Evolutionary conservation across 2,888 invertebrate genomes (phyloP), one percentile per base, ranked within the genome.

Genomic region (Drosophila picticornis): DNA sequence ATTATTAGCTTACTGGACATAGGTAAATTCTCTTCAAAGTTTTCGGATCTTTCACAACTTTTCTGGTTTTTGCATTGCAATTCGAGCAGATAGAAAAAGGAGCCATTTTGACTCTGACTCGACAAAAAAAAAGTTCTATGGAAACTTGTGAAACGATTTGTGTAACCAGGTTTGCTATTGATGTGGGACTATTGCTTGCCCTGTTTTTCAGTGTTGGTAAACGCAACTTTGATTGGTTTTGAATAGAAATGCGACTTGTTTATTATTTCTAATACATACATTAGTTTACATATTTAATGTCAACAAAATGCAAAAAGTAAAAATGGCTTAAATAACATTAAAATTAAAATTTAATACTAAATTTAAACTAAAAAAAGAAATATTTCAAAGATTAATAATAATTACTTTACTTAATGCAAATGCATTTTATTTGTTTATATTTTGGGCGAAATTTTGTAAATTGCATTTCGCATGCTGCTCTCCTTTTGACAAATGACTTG

Each of bases 381-480:
- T 22, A 22, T 22, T 13, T 43, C 13, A 22, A 22, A 46, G 13
- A 16, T 22, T 22, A 22, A 22, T 22, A 22, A 13, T 7, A 22
- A 46, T 22, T 22, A 13, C 13, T 22, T 16, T 1, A 22, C n/a
- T n/a, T 4, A 40, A 40, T 4, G 4, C n/a, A 38, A 19, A 38
- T 3, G 16, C 7, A 7, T 19, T 19, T 40, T 40, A 9, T 38
- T 4, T 38, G 34, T 34, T 38, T 19, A 9, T n/a, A 19, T 38
- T n/a, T 40, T 40, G 40, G 4, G 7, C 38, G 52, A 56, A 68
- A 62, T 55, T 75, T 80, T 38, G 73, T 72, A 86, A 84, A 83
- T 81, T 73, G 68, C 74, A 90, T 85, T 25, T 88, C 83, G 86
- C 82, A 77, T 83, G 32, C 58, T 61, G 31, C 48, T 31, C 58